A percentile compares a stretch with the other conserved stretches of the same genome.
phyloP scores from a whole-genome alignment of 2,113 vertebrate species.

The Sinocyclocheilus anophthalmus region DNA sequence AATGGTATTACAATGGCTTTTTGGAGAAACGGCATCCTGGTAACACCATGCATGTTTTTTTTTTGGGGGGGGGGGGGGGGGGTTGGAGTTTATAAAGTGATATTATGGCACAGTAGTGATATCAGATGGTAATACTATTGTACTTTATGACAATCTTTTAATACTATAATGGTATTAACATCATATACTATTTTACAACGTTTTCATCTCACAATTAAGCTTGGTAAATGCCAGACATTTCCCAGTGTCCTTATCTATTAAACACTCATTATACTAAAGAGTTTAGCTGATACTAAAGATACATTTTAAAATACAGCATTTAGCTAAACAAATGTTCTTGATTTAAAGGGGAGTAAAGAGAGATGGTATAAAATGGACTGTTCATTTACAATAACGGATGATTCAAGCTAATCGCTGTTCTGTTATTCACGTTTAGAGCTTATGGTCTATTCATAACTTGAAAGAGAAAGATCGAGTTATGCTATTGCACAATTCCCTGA shows the following conservation, averaged over 20 bases:
- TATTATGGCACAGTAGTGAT: too few relatives aligned
- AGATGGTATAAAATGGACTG: neutral
- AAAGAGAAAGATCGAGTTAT: neutral
- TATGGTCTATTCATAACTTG: neutral
- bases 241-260: neutral
- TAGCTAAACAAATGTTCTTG: neutral
- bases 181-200: neutral
- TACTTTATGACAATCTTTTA: too few relatives aligned
- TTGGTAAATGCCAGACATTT: neutral
- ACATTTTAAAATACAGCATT: neutral
- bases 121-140: too few relatives aligned
- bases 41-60: neutral
- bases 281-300: neutral
- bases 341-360: neutral
- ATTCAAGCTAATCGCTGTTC: neutral
- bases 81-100: too few relatives aligned
- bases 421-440: neutral
- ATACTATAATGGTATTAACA: too few relatives aligned
- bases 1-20: neutral
- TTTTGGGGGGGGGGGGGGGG: too few relatives aligned
- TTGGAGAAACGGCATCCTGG: neutral
- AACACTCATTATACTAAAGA: constrained; percentile 1
- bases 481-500: constrained; percentile 6
- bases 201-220: neutral
- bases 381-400: neutral